phyloP scores from a whole-genome alignment of 1,140 invertebrate species.

The Leptinotarsa defecta region DNA sequence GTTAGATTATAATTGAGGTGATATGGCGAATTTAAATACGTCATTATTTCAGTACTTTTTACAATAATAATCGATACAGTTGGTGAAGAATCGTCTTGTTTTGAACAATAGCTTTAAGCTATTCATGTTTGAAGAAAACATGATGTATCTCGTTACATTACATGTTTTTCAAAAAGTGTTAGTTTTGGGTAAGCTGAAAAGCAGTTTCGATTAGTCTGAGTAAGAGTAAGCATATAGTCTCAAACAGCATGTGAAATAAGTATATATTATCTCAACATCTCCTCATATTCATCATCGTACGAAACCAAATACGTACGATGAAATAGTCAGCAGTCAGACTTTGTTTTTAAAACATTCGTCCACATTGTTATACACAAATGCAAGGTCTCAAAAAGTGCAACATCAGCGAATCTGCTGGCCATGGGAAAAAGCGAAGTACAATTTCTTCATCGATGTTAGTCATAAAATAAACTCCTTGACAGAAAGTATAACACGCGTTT shows the following conservation, averaged over 20 bases:
- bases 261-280: neutral
- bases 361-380: constrained; percentile 27
- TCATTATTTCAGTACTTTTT: too few species aligned
- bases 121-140: too few species aligned
- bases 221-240: neutral
- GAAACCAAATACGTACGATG: constrained; percentile 14
- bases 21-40: too few species aligned
- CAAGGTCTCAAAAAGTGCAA: constrained; percentile 28
- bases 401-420: constrained; percentile 27
- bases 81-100: too few species aligned
- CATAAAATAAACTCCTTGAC: neutral
- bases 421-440: constrained; percentile 18
- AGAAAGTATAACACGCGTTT: neutral
- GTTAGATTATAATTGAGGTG: too few species aligned
- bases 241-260: neutral
- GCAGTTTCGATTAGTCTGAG: too few species aligned
- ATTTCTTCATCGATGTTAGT: constrained; percentile 1
- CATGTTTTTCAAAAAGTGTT: too few species aligned
- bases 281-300: neutral
- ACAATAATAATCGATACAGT: too few species aligned
- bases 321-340: constrained; percentile 22
- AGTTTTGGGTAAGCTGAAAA: too few species aligned
- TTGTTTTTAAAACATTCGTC: constrained; percentile 26
- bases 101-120: too few species aligned
- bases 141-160: too few species aligned